These are phyloP conservation scores for Isotomurus palustris DNA, from an alignment of 2,888 invertebrate genomes.

Conservation along the genomic window DNA sequence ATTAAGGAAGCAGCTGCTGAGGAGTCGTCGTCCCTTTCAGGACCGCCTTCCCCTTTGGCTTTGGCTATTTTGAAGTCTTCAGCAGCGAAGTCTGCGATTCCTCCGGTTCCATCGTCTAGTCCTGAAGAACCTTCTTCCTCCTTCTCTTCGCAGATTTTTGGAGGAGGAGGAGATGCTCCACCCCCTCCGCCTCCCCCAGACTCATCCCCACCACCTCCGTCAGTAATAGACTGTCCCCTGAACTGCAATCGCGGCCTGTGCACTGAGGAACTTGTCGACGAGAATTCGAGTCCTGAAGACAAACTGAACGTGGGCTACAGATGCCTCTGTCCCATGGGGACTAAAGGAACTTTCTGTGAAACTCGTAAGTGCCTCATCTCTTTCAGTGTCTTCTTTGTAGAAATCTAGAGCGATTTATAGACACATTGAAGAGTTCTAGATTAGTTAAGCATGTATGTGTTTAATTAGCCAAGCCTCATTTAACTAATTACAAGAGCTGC, in stretches of 20 bases:
- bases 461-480: constrained; percentile 2
- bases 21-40: neutral
- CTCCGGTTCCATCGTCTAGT: neutral
- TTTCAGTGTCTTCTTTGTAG: too few species aligned
- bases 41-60: neutral
- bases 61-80: too few species aligned
- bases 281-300: constrained; percentile 24
- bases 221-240: constrained; percentile 29
- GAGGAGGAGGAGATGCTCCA: neutral
- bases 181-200: neutral
- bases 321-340: constrained; percentile 45
- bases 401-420: too few species aligned
- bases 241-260: constrained; percentile 37
- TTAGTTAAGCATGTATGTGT: too few species aligned
- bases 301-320: constrained; percentile 33
- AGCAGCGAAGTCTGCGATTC: neutral
- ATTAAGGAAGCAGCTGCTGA: too few species aligned
- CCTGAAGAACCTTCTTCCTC: neutral
- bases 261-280: constrained; percentile 23
- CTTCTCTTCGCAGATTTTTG: neutral
- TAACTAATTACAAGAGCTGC: neutral
- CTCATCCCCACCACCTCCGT: neutral
- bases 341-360: constrained; percentile 41
- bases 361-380: constrained; percentile 29
- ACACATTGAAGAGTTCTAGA: too few species aligned